Evolutionary conservation across 2,888 invertebrate species (phyloP), one percentile per base, ranked within the genome.

Genomic region (Ormia ochracea): DNA sequence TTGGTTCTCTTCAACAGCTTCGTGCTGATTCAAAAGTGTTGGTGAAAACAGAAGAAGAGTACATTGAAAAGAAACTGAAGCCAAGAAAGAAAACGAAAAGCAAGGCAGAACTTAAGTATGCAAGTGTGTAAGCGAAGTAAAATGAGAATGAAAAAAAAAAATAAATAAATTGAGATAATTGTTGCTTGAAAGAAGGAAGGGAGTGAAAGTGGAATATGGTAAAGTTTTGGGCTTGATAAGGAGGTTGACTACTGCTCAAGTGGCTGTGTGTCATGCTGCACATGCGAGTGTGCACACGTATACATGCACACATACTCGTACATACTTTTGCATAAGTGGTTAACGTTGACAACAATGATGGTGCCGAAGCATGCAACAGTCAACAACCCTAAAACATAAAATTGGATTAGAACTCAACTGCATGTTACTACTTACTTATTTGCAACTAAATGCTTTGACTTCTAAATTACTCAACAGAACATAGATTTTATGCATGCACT

Each of bases 301-400:
- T 43, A 59, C 10, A 6, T 28, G 28, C 3, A n/a, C n/a, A n/a
- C n/a, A n/a, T n/a, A n/a, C n/a, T n/a, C n/a, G n/a, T n/a, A n/a
- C n/a, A n/a, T n/a, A n/a, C n/a, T n/a, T n/a, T n/a, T n/a, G n/a
- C n/a, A n/a, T n/a, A 50, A 72, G 38, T 66, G 43, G 52, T 63
- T 56, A 56, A 65, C 23, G 54, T 17, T 26, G 66, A 43, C 23
- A 43, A 4, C 19, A 41, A 31, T 38, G 61, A 61, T 58, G 75
- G 28, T 65, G 74, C 26, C 23, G 41, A 3, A 31, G 36, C 65
- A 72, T 66, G 75, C 75, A 80, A 72, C 80, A 80, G 76, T 80
- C 79, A 80, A 80, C 79, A 80, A 80, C 79, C 75, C 76, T 72
- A 76, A 68, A 80, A 76, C 72, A 80, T 80, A 72, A 76, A 80